phyloP scores from a whole-genome alignment of 1,140 invertebrate genomes.

The Papilio polytes region DNA sequence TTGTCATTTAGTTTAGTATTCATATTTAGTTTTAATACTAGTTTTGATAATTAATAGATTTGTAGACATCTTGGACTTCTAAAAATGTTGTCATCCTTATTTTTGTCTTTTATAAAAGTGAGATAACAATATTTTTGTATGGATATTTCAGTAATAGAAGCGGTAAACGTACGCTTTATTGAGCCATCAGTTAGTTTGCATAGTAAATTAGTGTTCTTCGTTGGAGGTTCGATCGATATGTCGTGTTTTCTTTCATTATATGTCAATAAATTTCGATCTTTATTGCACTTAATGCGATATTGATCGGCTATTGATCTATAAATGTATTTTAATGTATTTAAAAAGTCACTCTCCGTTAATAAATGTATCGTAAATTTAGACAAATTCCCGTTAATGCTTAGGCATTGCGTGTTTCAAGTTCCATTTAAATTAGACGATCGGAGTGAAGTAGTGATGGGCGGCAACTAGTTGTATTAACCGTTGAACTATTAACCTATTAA shows the following conservation, averaged over 20 bases:
- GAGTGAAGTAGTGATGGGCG: slow-evolving; percentile 52
- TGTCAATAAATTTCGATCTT: slow-evolving; percentile 17
- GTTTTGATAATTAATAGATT: neutral
- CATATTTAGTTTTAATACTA: neutral
- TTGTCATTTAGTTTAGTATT: no score
- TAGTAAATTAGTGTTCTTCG: slow-evolving; percentile 53
- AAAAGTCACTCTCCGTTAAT: slow-evolving; percentile 12
- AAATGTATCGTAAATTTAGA: slow-evolving; percentile 33
- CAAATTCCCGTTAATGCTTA: slow-evolving; percentile 33
- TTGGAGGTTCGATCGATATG: slow-evolving; percentile 20
- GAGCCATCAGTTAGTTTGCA: slow-evolving; percentile 48
- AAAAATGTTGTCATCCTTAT: neutral
- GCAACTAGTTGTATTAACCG: neutral
- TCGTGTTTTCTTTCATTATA: slow-evolving; percentile 14
- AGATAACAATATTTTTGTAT: neutral
- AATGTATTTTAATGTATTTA: slow-evolving; percentile 21
- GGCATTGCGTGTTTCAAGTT: neutral
- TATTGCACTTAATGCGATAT: slow-evolving; percentile 13
- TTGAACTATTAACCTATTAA: neutral
- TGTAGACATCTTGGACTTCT: neutral
- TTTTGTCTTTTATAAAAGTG: neutral
- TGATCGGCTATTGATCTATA: slow-evolving; percentile 18
- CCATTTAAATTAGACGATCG: neutral
- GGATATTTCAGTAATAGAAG: neutral
- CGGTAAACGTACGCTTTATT: slow-evolving; percentile 6